Base-by-base conservation (phyloP, 2,797 vertebrate genomes). In the Psittacula derbiana region DNA sequence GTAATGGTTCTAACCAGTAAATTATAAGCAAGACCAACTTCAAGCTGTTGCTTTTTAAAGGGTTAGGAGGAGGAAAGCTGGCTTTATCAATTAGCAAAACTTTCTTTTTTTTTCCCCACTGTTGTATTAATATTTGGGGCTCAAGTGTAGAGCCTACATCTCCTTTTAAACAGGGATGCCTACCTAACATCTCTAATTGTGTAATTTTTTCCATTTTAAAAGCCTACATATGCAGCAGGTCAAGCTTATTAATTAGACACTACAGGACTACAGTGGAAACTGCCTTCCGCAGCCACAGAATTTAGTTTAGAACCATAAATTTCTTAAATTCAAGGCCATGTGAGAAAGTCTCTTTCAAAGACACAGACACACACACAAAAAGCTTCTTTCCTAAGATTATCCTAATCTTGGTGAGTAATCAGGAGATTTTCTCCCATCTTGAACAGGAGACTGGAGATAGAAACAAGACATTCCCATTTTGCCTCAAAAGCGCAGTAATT, bases 191-290 rank as follows among this genome's bases (percentile, higher is more conserved):
- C n/a, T 62, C 43, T 25, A 30, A 21, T 12, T 23, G 3, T 1
- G 21, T n/a, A 57, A 30, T 16, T 47, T 70, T 78, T 60, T 27
- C 12, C 25, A 15, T 66, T 74, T 71, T 43, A 27, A 52, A 65
- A 50, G 12, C 40, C 43, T 71, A 8, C 5, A 1, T 25, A 58
- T 0, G 0, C 1, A 5, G 21, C 36, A 53, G 36, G 27, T 36
- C 44, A 67, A 61, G 9, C 10, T 31, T 12, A 80, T 28, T 31
- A 18, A 7, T 44, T 30, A 30, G 62, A 10, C 6, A 43, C 23
- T 55, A 50, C 17, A 58, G 36, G 10, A 31, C 65, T 49, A 19
- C 6, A 23, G 6, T 8, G 16, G 33, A 83, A 92, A 47, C 47
- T 67, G 14, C 40, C 38, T 75, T 57, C 33, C 21, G 41, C 7